A percentile compares a stretch with the other conserved stretches of the same genome.
These are phyloP conservation scores for Chamaea fasciata DNA, from an alignment of 2,113 vertebrate species.

Conservation along the genomic window DNA sequence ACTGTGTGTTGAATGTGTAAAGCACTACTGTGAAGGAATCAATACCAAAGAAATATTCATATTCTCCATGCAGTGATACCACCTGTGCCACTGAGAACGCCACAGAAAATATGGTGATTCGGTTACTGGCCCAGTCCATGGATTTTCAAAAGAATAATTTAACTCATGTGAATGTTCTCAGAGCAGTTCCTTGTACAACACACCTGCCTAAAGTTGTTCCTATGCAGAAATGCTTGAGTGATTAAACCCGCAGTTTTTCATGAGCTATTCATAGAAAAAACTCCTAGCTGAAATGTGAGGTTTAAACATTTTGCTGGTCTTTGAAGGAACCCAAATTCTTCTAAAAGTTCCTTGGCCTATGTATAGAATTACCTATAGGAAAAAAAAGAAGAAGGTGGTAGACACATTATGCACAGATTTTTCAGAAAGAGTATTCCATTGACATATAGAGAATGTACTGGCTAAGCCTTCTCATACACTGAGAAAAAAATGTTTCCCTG, in stretches of 20 bases:
- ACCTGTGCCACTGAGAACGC: not conserved
- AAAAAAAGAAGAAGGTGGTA: not conserved
- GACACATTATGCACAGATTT: not conserved
- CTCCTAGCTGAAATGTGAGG: not conserved
- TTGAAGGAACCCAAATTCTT: not conserved
- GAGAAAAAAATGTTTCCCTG: not conserved
- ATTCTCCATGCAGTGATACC: not conserved
- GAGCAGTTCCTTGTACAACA: not conserved
- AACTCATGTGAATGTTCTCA: not conserved
- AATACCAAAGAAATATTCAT: not conserved
- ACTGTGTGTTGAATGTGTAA: not conserved
- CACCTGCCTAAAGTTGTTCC: not conserved
- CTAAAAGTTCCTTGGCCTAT: not conserved
- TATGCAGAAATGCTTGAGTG: not conserved
- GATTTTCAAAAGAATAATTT: not conserved
- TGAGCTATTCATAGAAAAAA: not conserved
- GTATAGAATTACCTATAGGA: not conserved
- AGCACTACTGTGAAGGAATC: not conserved
- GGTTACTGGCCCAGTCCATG: accelerated
- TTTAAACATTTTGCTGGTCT: not conserved
- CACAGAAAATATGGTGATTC: not conserved
- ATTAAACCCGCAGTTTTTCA: not conserved
- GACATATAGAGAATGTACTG: not conserved
- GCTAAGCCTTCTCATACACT: not conserved
- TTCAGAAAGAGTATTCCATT: not conserved